These are phyloP conservation scores for Xylota segnis DNA, from an alignment of 2,888 invertebrate species.

Conservation along the genomic window DNA sequence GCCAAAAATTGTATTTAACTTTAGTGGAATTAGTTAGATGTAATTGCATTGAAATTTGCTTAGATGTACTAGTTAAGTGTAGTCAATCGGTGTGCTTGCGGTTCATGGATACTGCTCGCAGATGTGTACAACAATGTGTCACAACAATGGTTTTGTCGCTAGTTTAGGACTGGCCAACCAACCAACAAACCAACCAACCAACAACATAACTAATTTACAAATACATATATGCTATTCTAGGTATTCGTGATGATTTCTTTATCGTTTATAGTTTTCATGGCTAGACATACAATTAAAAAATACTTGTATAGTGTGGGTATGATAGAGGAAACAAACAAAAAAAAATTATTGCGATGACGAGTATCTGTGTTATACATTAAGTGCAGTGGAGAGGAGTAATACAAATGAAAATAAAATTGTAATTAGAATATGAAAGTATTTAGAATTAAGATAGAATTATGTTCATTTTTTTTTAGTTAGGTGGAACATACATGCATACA, in stretches of 20 bases:
- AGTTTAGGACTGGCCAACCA: slow-evolving; percentile 43
- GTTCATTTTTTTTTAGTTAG: slow-evolving; percentile 12
- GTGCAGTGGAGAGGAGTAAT: slow-evolving; percentile 35
- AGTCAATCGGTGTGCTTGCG: slow-evolving; percentile 38
- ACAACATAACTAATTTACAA: slow-evolving; percentile 2
- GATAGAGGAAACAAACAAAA: not conserved
- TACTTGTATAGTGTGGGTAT: slow-evolving; percentile 36
- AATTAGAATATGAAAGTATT: slow-evolving; percentile 4
- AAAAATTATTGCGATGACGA: slow-evolving; percentile 34
- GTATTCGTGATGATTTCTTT: slow-evolving; percentile 21
- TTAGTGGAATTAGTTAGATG: slow-evolving; percentile 70
- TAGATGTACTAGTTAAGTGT: slow-evolving; percentile 41
- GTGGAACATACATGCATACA: no score
- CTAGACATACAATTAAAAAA: not conserved
- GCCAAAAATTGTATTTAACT: slow-evolving; percentile 74
- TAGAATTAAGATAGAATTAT: not conserved
- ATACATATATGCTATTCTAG: slow-evolving; percentile 25
- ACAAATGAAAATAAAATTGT: slow-evolving; percentile 2
- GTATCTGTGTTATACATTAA: slow-evolving; percentile 73
- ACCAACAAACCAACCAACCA: slow-evolving; percentile 36
- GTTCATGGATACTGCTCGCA: slow-evolving; percentile 22
- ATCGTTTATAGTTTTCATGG: slow-evolving; percentile 22
- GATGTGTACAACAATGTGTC: slow-evolving; percentile 29
- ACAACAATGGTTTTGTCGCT: slow-evolving; percentile 26
- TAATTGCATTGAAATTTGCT: slow-evolving; percentile 68